Conservation (phyloP, 2,113 vertebrate genomes). For the Peucedramus taeniatus region DNA sequence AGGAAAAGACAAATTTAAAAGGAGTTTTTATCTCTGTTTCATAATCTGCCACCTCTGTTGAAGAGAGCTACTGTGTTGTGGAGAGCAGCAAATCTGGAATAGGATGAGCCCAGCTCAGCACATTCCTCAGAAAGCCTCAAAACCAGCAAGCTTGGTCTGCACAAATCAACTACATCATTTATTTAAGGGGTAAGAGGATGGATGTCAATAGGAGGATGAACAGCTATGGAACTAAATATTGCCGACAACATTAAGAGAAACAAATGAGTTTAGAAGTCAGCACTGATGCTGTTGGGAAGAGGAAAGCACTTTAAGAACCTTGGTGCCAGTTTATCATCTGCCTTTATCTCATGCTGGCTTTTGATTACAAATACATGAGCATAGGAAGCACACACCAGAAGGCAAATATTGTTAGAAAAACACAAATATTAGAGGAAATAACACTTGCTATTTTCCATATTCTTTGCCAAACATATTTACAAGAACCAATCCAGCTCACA, state of each 20-base stretch:
- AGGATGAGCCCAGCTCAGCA: background rate
- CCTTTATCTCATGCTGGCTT: background rate
- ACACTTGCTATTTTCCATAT: background rate
- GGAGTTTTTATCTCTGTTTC: background rate
- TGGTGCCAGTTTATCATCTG: background rate
- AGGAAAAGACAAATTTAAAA: background rate
- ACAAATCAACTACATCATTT: slow-evolving; percentile 12
- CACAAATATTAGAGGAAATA: background rate
- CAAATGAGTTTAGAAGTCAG: background rate
- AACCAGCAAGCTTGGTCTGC: background rate
- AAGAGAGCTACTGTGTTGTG: background rate
- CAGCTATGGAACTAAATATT: background rate
- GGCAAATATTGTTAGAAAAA: background rate
- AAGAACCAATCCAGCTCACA: background rate
- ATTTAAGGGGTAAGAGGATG: background rate
- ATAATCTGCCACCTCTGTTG: background rate
- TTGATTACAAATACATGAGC: background rate
- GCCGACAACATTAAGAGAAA: background rate
- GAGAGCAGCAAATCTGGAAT: background rate
- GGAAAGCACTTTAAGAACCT: background rate
- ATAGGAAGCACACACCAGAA: background rate
- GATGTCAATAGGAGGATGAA: slow-evolving; percentile 15
- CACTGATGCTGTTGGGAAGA: background rate
- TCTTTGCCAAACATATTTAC: background rate
- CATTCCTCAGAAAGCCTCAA: background rate